Evolutionary conservation across 2,888 invertebrate species (phyloP).

Genomic region (Antitype chi): DNA sequence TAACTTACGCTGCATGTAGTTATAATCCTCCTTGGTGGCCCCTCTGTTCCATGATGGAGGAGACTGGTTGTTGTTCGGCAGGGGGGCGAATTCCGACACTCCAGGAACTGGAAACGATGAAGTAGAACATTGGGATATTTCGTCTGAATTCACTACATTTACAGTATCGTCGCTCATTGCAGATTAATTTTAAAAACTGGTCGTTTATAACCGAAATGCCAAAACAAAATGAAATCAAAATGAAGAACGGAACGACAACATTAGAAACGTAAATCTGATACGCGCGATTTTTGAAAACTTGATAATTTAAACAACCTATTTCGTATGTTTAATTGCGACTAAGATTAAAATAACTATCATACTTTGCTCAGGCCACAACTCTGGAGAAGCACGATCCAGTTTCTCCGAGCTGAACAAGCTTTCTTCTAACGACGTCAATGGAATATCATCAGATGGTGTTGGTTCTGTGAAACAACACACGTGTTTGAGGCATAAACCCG

Average conservation of each 20-base stretch:
- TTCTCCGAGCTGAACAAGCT: slow-evolving; percentile 97
- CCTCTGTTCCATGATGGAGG: slow-evolving; percentile 93
- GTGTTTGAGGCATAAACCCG: background rate
- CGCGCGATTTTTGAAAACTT: slow-evolving; percentile 87
- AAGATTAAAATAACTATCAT: slow-evolving; percentile 79
- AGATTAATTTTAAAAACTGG: slow-evolving; percentile 80
- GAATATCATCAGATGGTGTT: slow-evolving; percentile 87
- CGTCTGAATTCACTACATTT: slow-evolving; percentile 75
- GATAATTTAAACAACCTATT: slow-evolving; percentile 1
- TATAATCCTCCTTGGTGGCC: slow-evolving; percentile 93
- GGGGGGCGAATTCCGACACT: slow-evolving; percentile 95
- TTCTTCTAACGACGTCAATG: slow-evolving; percentile 91
- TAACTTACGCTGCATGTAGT: slow-evolving; percentile 94
- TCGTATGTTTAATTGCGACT: background rate
- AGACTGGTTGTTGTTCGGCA: slow-evolving; percentile 90
- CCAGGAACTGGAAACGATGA: slow-evolving; percentile 94
- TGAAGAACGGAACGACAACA: slow-evolving; percentile 83
- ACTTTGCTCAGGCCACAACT: slow-evolving; percentile 99
- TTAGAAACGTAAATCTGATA: slow-evolving; percentile 75
- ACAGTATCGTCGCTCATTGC: slow-evolving; percentile 80
- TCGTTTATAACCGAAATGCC: slow-evolving; percentile 85
- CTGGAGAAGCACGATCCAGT: slow-evolving; percentile 98
- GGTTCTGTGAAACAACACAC: slow-evolving; percentile 81
- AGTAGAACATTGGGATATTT: slow-evolving; percentile 78
- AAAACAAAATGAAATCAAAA: slow-evolving; percentile 70